A percentile compares a stretch with the other conserved stretches of the same genome.
These are phyloP conservation scores for Typhlomys cinereus DNA, from an alignment of 2,113 vertebrate species.

Conservation along the genomic window DNA sequence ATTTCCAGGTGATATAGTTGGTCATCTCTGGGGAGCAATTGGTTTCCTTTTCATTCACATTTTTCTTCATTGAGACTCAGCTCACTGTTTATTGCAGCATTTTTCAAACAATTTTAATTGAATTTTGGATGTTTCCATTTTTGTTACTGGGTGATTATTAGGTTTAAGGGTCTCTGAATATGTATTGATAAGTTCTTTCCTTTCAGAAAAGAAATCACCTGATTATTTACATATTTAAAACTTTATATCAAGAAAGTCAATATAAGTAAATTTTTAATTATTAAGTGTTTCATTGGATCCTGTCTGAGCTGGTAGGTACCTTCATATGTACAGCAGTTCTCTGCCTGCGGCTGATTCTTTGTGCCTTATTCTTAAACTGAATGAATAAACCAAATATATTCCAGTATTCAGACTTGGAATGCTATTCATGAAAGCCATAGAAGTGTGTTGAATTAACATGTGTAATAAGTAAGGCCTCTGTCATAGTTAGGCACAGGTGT, in stretches of 20 bases:
- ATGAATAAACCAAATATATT: neutral
- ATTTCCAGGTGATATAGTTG: neutral
- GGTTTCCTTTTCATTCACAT: slow-evolving; percentile 46
- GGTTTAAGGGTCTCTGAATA: neutral
- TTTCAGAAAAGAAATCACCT: slow-evolving; percentile 39
- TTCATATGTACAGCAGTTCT: neutral
- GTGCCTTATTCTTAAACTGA: neutral
- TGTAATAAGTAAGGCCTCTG: neutral
- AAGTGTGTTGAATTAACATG: neutral
- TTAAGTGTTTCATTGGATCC: neutral
- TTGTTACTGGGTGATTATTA: neutral
- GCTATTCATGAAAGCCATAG: neutral
- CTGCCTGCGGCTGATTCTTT: neutral
- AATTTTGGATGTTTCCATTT: slow-evolving; percentile 53
- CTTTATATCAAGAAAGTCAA: slow-evolving; percentile 29
- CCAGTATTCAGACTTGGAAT: neutral
- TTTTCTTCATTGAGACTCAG: slow-evolving; percentile 33
- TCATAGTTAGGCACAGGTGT: too few relatives aligned
- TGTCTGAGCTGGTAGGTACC: neutral
- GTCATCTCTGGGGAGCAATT: neutral
- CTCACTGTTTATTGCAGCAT: slow-evolving; percentile 8
- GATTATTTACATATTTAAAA: slow-evolving; percentile 32
- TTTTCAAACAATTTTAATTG: slow-evolving; percentile 47
- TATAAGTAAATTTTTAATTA: slow-evolving; percentile 27
- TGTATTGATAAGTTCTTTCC: slow-evolving; percentile 38